Percentiles rank a stretch among this genome's conserved stretches.
Conservation (phyloP, 2,888 invertebrate species). For the Dryococelus australis region DNA sequence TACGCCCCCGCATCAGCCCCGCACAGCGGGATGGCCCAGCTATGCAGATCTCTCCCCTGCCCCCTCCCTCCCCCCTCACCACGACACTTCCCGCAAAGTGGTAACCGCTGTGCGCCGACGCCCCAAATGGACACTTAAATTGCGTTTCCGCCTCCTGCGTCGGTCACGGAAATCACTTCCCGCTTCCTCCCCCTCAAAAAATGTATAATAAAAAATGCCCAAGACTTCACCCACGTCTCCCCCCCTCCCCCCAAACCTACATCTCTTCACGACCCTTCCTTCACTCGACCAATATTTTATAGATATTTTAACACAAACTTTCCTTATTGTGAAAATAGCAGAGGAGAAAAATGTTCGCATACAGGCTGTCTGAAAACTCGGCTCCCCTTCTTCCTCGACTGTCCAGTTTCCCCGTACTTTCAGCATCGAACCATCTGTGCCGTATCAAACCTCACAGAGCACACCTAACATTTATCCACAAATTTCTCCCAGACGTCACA, state of each 20-base stretch:
- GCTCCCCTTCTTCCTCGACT: neutral
- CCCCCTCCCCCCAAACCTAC: neutral
- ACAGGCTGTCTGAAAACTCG: neutral
- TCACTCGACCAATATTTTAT: neutral
- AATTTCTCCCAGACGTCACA: too few relatives aligned
- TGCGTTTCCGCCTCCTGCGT: slow-evolving; percentile 37
- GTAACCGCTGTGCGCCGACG: slow-evolving; percentile 41
- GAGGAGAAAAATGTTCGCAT: neutral
- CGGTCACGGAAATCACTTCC: slow-evolving; percentile 23
- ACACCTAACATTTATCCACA: neutral
- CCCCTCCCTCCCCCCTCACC: neutral
- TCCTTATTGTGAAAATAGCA: slow-evolving; percentile 18
- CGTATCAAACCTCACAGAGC: neutral
- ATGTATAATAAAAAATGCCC: slow-evolving; percentile 19
- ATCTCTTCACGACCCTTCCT: neutral
- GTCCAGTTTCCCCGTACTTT: neutral
- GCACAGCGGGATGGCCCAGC: slow-evolving; percentile 13
- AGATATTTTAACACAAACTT: slow-evolving; percentile 30
- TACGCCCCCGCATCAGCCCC: slow-evolving; percentile 19
- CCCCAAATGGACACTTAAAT: slow-evolving; percentile 44
- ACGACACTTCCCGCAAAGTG: slow-evolving; percentile 34
- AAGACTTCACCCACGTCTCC: neutral
- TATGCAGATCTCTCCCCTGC: slow-evolving; percentile 36
- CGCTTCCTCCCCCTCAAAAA: neutral
- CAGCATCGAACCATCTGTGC: neutral